A percentile compares a stretch with the other conserved stretches of the same genome.
Conservation (phyloP, 2,797 vertebrate species). For the Streptopelia turtur region DNA sequence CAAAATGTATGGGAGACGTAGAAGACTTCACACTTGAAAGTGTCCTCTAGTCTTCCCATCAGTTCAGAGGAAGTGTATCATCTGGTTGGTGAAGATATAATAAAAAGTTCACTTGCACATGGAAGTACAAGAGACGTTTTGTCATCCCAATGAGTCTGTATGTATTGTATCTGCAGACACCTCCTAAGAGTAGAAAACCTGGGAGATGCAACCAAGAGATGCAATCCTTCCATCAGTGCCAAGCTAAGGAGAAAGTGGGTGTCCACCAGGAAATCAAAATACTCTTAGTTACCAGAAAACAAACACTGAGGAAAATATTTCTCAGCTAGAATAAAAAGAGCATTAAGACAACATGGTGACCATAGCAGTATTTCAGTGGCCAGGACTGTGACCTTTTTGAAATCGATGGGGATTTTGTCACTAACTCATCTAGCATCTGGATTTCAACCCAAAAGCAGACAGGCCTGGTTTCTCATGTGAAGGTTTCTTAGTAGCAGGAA, state of each 20-base stretch:
- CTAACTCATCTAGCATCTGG: background rate
- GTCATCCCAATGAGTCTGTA: background rate
- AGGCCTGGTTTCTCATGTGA: background rate
- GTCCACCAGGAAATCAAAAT: rapidly evolving
- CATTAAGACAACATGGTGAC: background rate
- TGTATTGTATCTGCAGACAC: background rate
- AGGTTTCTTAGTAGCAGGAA: background rate
- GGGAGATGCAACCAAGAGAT: background rate
- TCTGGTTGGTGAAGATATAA: background rate
- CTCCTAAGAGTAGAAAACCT: background rate
- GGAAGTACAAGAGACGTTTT: background rate
- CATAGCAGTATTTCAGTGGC: background rate
- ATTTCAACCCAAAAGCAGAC: background rate
- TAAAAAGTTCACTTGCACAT: background rate
- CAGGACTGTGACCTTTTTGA: background rate
- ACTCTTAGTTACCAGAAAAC: background rate
- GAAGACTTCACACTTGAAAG: background rate
- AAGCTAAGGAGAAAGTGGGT: background rate
- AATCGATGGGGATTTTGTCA: background rate
- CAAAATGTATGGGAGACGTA: background rate
- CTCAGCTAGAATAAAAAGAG: background rate
- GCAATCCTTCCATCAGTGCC: background rate
- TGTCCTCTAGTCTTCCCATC: background rate
- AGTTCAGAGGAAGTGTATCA: background rate
- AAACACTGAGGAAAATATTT: background rate